Conservation (phyloP, 2,113 vertebrate genomes). For the Henicopernis longicauda region DNA sequence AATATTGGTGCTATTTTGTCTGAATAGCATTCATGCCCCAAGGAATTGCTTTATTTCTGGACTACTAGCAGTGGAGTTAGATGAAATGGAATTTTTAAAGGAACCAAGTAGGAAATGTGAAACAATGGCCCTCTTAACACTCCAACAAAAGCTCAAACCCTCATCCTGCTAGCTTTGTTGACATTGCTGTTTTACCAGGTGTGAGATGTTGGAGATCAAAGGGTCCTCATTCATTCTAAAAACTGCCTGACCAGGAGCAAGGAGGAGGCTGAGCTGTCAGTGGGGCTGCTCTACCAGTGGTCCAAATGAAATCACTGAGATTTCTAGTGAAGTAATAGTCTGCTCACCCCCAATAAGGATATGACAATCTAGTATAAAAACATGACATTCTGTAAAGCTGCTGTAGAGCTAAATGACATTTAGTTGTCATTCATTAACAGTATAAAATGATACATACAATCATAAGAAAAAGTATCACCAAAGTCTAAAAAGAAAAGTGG, state of each 20-base stretch:
- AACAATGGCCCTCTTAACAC: slow-evolving; percentile 6
- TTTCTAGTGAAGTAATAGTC: not conserved
- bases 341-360: not conserved
- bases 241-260: not conserved
- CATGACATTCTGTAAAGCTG: not conserved
- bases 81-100: slow-evolving; percentile 49
- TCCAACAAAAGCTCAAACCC: not conserved
- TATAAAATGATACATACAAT: not conserved
- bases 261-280: not conserved
- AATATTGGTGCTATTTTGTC: slow-evolving; percentile 33
- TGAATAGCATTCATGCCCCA: not conserved
- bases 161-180: not conserved
- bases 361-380: not conserved
- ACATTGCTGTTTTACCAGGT: not conserved
- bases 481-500: not conserved
- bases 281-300: not conserved
- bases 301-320: not conserved
- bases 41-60: slow-evolving; percentile 36
- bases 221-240: not conserved
- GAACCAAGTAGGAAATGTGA: not conserved
- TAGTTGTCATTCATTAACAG: not conserved
- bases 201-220: slow-evolving; percentile 7
- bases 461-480: not conserved
- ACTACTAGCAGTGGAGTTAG: not conserved
- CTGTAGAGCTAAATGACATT: not conserved